These are phyloP conservation scores for Lanistes nyassanus DNA, from an alignment of 1,140 invertebrate species.

Conservation along the genomic window DNA sequence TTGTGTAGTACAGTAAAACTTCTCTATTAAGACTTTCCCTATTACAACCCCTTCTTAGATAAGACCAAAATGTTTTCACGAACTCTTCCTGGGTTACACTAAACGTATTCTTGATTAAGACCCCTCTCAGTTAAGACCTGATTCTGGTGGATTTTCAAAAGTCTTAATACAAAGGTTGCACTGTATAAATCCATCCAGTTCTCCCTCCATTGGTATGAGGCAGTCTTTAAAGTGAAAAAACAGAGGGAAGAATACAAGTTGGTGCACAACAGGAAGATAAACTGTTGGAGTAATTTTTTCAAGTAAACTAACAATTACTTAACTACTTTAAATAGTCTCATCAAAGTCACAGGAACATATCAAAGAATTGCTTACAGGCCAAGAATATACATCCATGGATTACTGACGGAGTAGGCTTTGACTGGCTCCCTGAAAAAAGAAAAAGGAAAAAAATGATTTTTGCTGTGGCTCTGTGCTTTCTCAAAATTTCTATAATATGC, in stretches of 20 bases:
- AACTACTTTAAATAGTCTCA: background rate
- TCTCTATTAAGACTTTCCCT: too few relatives aligned
- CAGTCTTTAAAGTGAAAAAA: too few relatives aligned
- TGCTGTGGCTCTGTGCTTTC: background rate
- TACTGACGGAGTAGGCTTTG: slow-evolving; percentile 43
- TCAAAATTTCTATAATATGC: background rate
- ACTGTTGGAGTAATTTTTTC: background rate
- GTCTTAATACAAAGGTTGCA: too few relatives aligned
- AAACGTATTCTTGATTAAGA: too few relatives aligned
- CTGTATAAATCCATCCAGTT: background rate
- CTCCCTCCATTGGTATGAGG: too few relatives aligned
- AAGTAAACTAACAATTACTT: background rate
- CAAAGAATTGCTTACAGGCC: slow-evolving; percentile 54
- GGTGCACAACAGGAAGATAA: slow-evolving; percentile 11
- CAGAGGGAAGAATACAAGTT: too few relatives aligned
- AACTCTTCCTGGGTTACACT: too few relatives aligned
- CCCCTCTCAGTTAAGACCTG: too few relatives aligned
- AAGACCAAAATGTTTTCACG: too few relatives aligned
- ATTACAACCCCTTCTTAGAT: too few relatives aligned
- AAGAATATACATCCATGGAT: slow-evolving; percentile 58
- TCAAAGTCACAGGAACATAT: background rate
- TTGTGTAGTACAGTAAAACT: too few relatives aligned
- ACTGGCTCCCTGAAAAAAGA: slow-evolving; percentile 50
- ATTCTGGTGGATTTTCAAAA: too few relatives aligned
- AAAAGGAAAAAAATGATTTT: slow-evolving; percentile 10